Evolutionary conservation across 2,113 vertebrate genomes (phyloP).

Genomic region (Sturnus vulgaris): DNA sequence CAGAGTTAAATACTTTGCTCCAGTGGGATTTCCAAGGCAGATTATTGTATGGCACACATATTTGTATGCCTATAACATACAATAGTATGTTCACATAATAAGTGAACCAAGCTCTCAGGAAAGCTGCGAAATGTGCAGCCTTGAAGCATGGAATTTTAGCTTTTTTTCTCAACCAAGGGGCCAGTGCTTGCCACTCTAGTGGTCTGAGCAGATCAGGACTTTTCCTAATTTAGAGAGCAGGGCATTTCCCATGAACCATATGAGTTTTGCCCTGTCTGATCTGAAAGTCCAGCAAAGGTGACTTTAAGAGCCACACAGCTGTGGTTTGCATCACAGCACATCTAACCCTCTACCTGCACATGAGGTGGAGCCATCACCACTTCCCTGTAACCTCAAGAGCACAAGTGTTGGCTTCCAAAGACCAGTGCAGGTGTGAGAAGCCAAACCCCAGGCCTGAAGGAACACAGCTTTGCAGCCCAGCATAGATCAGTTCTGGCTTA

Average conservation of each 20-base stretch:
- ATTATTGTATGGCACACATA: neutral
- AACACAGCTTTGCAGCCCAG: neutral
- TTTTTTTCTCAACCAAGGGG: neutral
- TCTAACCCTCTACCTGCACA: neutral
- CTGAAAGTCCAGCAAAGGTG: neutral
- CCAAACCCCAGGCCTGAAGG: neutral
- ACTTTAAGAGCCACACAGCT: neutral
- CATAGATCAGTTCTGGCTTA: neutral
- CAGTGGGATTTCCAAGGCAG: neutral
- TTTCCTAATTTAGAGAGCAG: neutral
- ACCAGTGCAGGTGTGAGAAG: neutral
- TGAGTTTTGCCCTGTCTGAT: neutral
- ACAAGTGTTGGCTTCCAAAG: neutral
- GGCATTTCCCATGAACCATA: neutral
- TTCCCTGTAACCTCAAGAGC: neutral
- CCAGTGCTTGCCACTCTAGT: neutral
- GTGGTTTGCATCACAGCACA: neutral
- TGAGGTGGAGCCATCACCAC: neutral
- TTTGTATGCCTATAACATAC: neutral
- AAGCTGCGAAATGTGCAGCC: conserved; percentile 10
- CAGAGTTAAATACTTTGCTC: neutral
- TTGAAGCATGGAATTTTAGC: neutral
- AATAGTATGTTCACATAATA: neutral
- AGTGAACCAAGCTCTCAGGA: neutral
- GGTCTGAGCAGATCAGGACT: neutral